phyloP scores from a whole-genome alignment of 1,140 invertebrate genomes.

The Delia radicum region DNA sequence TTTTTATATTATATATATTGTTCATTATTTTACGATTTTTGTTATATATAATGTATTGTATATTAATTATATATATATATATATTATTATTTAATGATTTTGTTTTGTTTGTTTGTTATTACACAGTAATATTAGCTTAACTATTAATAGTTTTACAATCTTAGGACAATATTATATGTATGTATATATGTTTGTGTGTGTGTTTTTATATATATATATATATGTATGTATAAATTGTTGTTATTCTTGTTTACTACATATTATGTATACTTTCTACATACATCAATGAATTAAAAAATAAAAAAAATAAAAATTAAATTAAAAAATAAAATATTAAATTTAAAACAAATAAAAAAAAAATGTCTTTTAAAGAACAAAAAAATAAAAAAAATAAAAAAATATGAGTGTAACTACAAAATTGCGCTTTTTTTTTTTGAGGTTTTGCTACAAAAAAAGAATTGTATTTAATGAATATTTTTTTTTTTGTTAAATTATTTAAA shows the following conservation, averaged over 20 bases:
- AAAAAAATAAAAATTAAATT: slow-evolving; percentile 13
- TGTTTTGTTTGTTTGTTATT: slow-evolving; percentile 12
- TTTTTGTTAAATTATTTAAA: background rate
- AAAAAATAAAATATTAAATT: background rate
- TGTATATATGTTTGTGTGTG: too few species aligned
- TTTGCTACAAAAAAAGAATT: background rate
- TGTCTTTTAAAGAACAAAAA: background rate
- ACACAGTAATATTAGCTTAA: slow-evolving; percentile 16
- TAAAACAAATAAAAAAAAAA: slow-evolving; percentile 10
- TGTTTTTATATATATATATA: slow-evolving; percentile 24
- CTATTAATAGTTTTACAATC: slow-evolving; percentile 20
- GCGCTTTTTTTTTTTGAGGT: background rate
- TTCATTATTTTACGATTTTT: background rate
- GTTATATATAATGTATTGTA: background rate
- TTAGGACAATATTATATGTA: slow-evolving; percentile 16
- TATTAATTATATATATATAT: background rate
- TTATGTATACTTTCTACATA: slow-evolving; percentile 18
- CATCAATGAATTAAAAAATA: slow-evolving; percentile 12
- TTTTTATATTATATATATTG: slow-evolving; percentile 5
- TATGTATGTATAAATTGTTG: slow-evolving; percentile 24
- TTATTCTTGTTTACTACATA: slow-evolving; percentile 31
- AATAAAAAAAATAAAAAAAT: background rate
- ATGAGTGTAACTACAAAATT: background rate
- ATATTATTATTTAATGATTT: background rate
- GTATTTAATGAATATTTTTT: background rate